Base-by-base conservation (phyloP, 2,113 vertebrate genomes). In the Channa argus region DNA sequence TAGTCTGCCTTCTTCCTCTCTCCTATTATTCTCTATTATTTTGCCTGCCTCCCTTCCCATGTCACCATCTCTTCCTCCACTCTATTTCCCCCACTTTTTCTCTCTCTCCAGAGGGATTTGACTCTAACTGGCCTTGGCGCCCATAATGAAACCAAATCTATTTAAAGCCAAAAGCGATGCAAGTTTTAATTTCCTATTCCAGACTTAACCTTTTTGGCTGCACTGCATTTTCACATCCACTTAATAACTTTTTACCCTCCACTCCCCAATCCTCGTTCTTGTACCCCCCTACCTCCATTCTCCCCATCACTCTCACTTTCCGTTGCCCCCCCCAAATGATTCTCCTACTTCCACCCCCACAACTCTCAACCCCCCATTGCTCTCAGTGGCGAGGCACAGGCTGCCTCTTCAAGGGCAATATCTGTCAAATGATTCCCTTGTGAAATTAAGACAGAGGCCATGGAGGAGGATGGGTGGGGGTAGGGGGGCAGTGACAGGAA, bases 131-230 rank as follows among this genome's bases (percentile, higher is more conserved):
- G 91, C 91, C 91, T 91, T 93, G 93, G 93, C 91, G 91, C 92
- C 90, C 87, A 64, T 93, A 94, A 94, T 94, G 93, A 94, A 94
- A 94, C 91, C 91, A 93, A 94, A 94, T 94, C 93, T 94, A 94
- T 94, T 94, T 93, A 93, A 94, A 94, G 93, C 93, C 93, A 94
- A 94, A 93, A 92, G 92, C 92, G 82, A 92, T 91, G 91, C 89
- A 92, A 94, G 89, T 94, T 95, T 94, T 94, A 93, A 95, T 94
- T 94, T 95, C 91, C 92, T 93, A 92, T 93, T 93, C 89, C 92
- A 91, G 91, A 89, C 89, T 92, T 92, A 93, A 92, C 94, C 92
- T 94, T 94, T 94, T 93, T 94, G 94, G 91, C 92, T 93, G 91
- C 81, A 83, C 91, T 92, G 93, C 91, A 93, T 94, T 92, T 94